phyloP scores from a whole-genome alignment of 1,140 invertebrate species.

The Dreissena rostriformis region DNA sequence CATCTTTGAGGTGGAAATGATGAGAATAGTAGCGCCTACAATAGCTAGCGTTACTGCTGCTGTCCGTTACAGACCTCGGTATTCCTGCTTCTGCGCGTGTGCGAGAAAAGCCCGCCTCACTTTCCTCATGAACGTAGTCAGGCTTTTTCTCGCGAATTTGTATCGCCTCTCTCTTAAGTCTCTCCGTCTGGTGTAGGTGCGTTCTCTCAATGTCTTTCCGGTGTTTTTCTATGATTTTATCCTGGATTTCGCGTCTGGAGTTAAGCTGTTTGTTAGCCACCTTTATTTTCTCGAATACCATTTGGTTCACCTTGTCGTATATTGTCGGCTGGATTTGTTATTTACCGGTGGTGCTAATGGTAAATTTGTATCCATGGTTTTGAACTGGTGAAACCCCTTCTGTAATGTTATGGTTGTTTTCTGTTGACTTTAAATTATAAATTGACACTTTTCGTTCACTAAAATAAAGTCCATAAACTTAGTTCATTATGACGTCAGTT shows the following conservation, averaged over 20 bases:
- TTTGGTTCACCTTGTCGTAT: constrained; percentile 41
- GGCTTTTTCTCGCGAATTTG: constrained; percentile 50
- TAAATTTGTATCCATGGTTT: constrained; percentile 46
- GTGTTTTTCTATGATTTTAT: constrained; percentile 42
- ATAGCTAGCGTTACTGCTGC: constrained; percentile 27
- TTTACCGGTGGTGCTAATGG: constrained; percentile 47
- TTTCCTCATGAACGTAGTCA: constrained; percentile 44
- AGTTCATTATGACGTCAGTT: too few relatives aligned
- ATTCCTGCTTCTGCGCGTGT: constrained; percentile 7
- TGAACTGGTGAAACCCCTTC: too few relatives aligned
- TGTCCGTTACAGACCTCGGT: constrained; percentile 37
- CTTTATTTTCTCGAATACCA: constrained; percentile 31
- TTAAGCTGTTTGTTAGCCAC: constrained; percentile 47
- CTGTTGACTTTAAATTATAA: too few relatives aligned
- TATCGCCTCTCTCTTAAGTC: constrained; percentile 20
- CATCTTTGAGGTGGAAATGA: constrained; percentile 42
- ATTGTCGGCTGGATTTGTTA: constrained; percentile 46
- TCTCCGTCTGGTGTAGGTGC: constrained; percentile 20
- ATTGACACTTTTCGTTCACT: too few relatives aligned
- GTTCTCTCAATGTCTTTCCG: constrained; percentile 31
- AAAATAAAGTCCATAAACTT: too few relatives aligned
- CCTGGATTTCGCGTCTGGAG: constrained; percentile 29
- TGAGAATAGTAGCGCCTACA: constrained; percentile 50
- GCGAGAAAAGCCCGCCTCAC: constrained; percentile 15
- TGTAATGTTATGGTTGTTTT: too few relatives aligned